Percentiles rank a stretch among this genome's conserved stretches.
Conservation (phyloP, 2,888 invertebrate species). For the Furcula furcula region DNA sequence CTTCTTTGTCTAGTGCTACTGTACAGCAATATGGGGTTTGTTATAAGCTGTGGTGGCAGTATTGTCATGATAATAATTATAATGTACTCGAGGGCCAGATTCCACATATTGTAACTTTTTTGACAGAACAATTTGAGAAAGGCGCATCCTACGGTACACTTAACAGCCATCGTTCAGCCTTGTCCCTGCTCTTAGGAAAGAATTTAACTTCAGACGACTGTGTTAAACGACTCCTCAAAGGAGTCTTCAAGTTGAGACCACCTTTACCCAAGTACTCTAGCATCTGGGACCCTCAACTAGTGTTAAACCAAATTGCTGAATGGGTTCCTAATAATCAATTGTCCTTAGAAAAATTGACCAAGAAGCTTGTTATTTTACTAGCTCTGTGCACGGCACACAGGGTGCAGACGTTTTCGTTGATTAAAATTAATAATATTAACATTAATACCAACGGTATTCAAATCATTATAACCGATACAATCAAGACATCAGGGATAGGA, state of each 20-base stretch:
- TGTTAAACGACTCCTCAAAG: neutral
- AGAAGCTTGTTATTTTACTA: conserved; percentile 2
- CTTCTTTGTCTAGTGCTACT: neutral
- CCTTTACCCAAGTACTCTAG: neutral
- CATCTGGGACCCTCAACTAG: neutral
- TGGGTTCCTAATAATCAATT: neutral
- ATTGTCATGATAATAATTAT: neutral
- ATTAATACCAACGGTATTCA: no score
- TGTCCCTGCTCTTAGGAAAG: neutral
- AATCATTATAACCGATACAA: neutral
- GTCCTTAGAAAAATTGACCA: neutral
- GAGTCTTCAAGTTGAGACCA: neutral
- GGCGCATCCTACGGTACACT: neutral
- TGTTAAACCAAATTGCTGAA: neutral
- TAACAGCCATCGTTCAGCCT: neutral
- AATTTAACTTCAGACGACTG: neutral
- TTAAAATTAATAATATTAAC: neutral
- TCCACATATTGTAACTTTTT: neutral
- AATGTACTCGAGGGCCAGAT: no score
- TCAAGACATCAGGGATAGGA: neutral
- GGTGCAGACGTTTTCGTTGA: conserved; percentile 2
- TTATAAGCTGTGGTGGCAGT: conserved; percentile 2
- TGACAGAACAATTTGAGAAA: neutral
- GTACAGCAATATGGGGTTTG: neutral
- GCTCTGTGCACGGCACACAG: conserved; percentile 1